Conservation (phyloP, 2,888 invertebrate species). For the Chalcis sispes region DNA sequence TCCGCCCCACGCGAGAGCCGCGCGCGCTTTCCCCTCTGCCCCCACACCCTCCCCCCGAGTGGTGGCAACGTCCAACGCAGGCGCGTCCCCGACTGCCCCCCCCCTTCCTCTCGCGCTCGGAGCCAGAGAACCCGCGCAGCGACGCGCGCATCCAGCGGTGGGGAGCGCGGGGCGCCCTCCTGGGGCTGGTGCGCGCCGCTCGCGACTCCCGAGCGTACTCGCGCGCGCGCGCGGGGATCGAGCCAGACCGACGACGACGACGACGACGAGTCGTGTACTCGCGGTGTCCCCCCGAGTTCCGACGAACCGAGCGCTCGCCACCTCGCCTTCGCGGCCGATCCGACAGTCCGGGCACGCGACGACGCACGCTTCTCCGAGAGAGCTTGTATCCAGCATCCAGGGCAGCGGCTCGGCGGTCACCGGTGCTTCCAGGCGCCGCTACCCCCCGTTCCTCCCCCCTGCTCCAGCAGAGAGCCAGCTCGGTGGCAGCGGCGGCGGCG, state of each 20-base stretch:
- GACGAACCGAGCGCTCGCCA: neutral
- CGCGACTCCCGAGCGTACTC: neutral
- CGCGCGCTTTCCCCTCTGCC: neutral
- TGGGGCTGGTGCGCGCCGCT: neutral
- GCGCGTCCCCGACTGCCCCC: slow-evolving; percentile 1
- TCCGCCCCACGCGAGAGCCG: slow-evolving; percentile 24
- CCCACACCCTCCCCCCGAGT: neutral
- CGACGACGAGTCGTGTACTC: too few species aligned
- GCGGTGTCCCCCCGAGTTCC: too few species aligned
- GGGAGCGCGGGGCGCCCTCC: neutral
- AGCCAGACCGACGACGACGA: too few species aligned
- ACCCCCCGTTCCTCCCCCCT: neutral
- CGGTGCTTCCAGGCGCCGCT: neutral
- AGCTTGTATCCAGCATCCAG: too few species aligned
- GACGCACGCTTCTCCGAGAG: too few species aligned
- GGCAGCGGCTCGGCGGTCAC: neutral
- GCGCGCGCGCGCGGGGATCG: neutral
- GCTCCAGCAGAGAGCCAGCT: neutral
- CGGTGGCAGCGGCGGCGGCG: too few species aligned
- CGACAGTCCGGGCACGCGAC: too few species aligned
- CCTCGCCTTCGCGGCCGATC: neutral
- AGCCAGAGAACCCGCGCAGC: too few species aligned
- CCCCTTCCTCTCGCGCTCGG: neutral
- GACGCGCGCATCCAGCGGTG: neutral
- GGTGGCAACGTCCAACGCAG: slow-evolving; percentile 5